Evolutionary conservation across 2,797 vertebrate species (phyloP), one percentile per base, ranked within the genome.

Genomic region (Anguilla megastoma): DNA sequence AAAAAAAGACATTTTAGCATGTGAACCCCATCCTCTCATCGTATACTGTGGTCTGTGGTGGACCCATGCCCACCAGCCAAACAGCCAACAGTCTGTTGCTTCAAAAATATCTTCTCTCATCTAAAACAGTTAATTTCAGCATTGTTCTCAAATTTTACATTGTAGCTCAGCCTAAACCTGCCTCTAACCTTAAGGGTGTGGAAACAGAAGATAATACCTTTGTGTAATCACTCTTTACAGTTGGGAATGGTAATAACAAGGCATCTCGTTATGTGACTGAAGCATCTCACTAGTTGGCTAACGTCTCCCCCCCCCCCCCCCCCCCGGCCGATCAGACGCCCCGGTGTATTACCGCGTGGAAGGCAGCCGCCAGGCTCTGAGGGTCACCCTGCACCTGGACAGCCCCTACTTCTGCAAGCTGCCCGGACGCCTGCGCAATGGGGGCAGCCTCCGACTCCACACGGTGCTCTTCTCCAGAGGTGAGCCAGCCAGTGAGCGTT

Each of bases 401-500:
- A 98, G 97, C 94, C 98, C 97, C 94, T 98, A 98, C 95, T 99
- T 99, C 96, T 97, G 96, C 87, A 97, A 97, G 95, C 95, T 99
- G 92, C 99, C 99, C 74, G 96, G 96, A 87, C 97, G 97, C n/a
- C 95, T 99, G 91, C 96, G 98, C 92, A 97, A 97, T 0, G 98
- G 99, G 82, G 97, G 97, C 92, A 98, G 97, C 94, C 94, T 99
- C 90, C 97, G 97, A 90, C 96, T 99, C 50, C 97, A 99, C 91
- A 96, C 97, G 0, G 97, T 98, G 89, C 96, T 99, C 74, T 99
- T 99, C 93, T 98, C 97, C 69, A 96, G 97, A 94, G 97, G 99
- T 99, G 91, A 92, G 95, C 58, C 41, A 84, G 63, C n/a, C 27
- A 27, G 45, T 9, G 5, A 63, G 16, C 0, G 24, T 10, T 33